Base-by-base conservation (phyloP, 2,113 vertebrate species). In the Trichomycterus rosablanca region DNA sequence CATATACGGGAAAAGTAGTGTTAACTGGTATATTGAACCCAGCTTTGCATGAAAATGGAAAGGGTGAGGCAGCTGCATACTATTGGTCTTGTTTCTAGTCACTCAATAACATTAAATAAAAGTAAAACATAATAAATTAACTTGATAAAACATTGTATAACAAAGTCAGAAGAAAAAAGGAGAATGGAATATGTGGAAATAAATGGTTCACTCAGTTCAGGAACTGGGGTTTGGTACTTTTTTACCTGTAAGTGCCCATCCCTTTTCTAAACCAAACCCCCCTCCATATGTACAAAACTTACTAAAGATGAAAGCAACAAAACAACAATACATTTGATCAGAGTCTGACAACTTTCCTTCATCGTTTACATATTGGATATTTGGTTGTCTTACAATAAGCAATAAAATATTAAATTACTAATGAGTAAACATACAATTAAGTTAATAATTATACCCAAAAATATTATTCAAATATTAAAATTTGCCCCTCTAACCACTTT, bases 171-270 rank as follows among this genome's bases (percentile, higher is more conserved):
- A 52, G 45, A 56, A 32, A 23, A 46, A 58, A 43, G 42, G 24
- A 62, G 65, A 68, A 83, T 77, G 73, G 81, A 75, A 79, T 86
- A 82, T 18, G 24, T 60, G 63, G 53, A 66, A 61, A 66, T 71
- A 44, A 49, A 49, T 45, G 49, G 10, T 39, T 65, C 16, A 9
- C 56, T 59, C 60, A 59, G 48, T 46, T 63, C 42, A 53, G 48
- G 57, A 59, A 45, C 18, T 66, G 58, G 50, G 34, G 15, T 45
- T 40, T 48, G 37, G 18, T 23, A 45, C 26, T 40, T 23, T 56
- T 65, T n/a, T n/a, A n/a, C n/a, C n/a, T 56, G 58, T 23, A 56
- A 62, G 59, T 55, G 66, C 58, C 52, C 37, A 26, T 61, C 14
- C 32, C 15, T n/a, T n/a, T n/a, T n/a, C n/a, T n/a, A n/a, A n/a